These are phyloP conservation scores for Dendronephthya gigantea DNA, from an alignment of 64 coral and sea anemone genomes.

Conservation along the genomic window DNA sequence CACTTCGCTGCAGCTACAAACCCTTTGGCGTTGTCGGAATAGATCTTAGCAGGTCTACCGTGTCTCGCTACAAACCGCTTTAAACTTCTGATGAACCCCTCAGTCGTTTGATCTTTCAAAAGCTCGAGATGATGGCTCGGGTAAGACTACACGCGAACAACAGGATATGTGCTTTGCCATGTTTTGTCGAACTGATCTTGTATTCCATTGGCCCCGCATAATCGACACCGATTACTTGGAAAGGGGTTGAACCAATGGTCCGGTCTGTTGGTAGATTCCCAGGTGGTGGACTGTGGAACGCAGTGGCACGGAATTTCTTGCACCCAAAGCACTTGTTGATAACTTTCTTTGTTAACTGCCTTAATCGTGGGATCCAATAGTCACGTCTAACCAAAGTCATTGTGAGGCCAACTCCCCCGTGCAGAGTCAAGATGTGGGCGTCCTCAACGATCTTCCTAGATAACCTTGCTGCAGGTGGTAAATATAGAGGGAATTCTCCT, in stretches of 20 bases:
- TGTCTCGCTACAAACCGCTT: background rate
- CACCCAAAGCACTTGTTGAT: too few species aligned
- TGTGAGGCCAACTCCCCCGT: background rate
- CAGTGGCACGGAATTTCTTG: too few species aligned
- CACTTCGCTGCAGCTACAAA: background rate
- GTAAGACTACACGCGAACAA: slow-evolving; percentile 3
- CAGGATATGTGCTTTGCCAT: background rate
- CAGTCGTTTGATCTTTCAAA: background rate
- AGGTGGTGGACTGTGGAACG: background rate
- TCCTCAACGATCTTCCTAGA: background rate
- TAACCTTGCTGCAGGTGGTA: background rate
- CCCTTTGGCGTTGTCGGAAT: background rate
- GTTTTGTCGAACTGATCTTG: background rate
- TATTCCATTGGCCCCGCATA: background rate
- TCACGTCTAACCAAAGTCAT: too few species aligned
- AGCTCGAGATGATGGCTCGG: background rate
- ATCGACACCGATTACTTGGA: background rate
- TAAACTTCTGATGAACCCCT: background rate
- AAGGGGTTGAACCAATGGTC: background rate
- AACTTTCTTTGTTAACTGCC: too few species aligned
- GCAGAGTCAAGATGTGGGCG: background rate
- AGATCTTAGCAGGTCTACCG: background rate
- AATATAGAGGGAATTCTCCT: background rate
- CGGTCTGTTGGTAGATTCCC: background rate
- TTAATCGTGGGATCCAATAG: too few species aligned